These are phyloP conservation scores for Mormyrus hasselquistii DNA, from an alignment of 2,797 vertebrate genomes.

Conservation along the genomic window DNA sequence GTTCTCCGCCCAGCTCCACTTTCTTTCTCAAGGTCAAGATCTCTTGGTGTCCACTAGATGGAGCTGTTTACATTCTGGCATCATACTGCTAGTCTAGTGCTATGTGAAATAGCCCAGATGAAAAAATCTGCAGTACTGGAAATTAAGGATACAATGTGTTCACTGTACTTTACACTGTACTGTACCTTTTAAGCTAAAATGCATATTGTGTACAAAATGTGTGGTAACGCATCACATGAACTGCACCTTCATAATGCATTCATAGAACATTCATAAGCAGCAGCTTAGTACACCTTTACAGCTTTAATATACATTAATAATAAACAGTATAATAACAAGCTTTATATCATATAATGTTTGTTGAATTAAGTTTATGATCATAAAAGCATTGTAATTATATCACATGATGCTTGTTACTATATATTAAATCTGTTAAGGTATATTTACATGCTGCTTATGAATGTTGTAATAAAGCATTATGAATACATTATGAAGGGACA, in stretches of 20 bases:
- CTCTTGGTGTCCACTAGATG: slow-evolving; percentile 40
- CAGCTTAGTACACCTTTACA: neutral
- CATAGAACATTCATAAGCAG: neutral
- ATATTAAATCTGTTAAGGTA: neutral
- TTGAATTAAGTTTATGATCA: neutral
- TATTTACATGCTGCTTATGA: neutral
- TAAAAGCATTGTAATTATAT: neutral
- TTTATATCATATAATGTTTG: neutral
- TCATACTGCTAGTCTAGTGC: slow-evolving; percentile 16
- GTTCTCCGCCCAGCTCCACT: neutral
- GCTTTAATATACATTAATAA: neutral
- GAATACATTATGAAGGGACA: neutral
- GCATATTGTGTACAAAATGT: neutral
- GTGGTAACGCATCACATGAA: neutral
- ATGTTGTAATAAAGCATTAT: neutral
- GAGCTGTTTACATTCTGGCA: slow-evolving; percentile 27
- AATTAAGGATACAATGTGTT: neutral
- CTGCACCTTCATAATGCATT: neutral
- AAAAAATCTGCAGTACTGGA: neutral
- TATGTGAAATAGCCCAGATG: neutral
- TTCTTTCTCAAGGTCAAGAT: neutral
- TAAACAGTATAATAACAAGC: neutral
- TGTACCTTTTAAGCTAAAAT: neutral
- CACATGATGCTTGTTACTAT: neutral
- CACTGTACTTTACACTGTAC: neutral